These are phyloP conservation scores for Pachycephala philippinensis DNA, from an alignment of 2,113 vertebrate genomes.

Conservation along the genomic window DNA sequence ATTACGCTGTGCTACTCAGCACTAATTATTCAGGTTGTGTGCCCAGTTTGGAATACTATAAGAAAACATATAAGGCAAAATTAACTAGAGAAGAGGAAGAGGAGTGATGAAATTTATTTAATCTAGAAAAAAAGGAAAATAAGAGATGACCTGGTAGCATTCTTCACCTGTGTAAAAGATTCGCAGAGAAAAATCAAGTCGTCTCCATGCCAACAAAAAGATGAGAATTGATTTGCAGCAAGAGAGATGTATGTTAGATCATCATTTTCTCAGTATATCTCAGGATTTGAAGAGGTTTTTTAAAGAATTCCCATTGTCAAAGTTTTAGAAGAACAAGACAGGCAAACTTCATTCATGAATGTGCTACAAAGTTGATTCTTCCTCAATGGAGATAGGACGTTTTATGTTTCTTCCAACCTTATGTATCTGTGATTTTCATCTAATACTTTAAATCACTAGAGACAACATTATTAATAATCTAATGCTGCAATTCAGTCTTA, in stretches of 20 bases:
- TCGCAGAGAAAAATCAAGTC: not conserved
- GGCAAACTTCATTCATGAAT: not conserved
- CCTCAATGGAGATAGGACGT: not conserved
- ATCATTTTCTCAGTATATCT: not conserved
- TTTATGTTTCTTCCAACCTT: not conserved
- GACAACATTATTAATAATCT: not conserved
- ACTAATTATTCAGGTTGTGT: not conserved
- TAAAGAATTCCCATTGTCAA: not conserved
- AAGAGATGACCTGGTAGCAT: not conserved
- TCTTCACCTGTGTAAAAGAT: not conserved
- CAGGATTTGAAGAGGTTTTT: not conserved
- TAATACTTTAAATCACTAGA: not conserved
- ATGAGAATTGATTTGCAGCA: not conserved
- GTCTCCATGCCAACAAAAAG: not conserved
- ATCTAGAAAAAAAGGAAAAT: not conserved
- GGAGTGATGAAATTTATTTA: not conserved
- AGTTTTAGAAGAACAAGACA: not conserved
- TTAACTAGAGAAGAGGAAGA: not conserved
- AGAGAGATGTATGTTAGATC: not conserved
- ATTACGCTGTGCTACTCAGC: not conserved
- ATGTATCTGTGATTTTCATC: not conserved
- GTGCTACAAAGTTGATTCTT: not conserved
- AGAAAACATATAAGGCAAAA: not conserved
- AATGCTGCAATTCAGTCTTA: not conserved
- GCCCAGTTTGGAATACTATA: not conserved